Conservation (phyloP, 2,888 invertebrate species). For the Mythimna loreyi region DNA sequence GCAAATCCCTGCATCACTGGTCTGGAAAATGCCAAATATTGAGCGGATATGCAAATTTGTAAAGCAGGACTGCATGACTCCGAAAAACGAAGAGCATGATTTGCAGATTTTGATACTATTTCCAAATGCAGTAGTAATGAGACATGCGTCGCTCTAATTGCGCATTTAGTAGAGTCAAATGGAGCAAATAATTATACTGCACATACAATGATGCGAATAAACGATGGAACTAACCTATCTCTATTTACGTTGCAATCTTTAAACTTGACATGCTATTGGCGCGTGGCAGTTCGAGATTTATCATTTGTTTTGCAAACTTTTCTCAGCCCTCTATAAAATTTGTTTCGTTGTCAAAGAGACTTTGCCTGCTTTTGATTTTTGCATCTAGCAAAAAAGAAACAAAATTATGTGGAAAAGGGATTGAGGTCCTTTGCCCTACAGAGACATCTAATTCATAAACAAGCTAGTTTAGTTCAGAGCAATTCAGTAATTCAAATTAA, state of each 20-base stretch:
- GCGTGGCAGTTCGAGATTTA: slow-evolving; percentile 9
- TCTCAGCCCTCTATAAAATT: too few species aligned
- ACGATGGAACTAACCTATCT: slow-evolving; percentile 52
- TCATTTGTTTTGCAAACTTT: slow-evolving; percentile 18
- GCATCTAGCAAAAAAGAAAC: not conserved
- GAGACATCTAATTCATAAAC: not conserved
- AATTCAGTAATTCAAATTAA: too few species aligned
- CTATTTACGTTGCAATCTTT: slow-evolving; percentile 38
- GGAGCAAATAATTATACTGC: slow-evolving; percentile 18
- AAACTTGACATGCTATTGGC: slow-evolving; percentile 26
- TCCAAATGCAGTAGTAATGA: slow-evolving; percentile 18
- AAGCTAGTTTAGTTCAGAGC: not conserved
- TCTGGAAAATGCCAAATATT: slow-evolving; percentile 33
- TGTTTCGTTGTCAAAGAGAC: not conserved
- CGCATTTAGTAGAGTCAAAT: slow-evolving; percentile 37
- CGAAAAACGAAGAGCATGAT: slow-evolving; percentile 31
- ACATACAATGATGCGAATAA: slow-evolving; percentile 29
- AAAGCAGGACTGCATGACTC: not conserved
- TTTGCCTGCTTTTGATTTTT: not conserved
- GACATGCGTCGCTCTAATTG: slow-evolving; percentile 32
- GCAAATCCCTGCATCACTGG: not conserved
- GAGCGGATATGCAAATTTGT: slow-evolving; percentile 6
- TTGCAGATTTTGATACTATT: slow-evolving; percentile 49
- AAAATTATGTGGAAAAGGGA: not conserved
- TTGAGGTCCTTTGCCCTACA: not conserved